Base-by-base conservation (phyloP, 2,888 invertebrate species). In the Lycocerus yunnanus region DNA sequence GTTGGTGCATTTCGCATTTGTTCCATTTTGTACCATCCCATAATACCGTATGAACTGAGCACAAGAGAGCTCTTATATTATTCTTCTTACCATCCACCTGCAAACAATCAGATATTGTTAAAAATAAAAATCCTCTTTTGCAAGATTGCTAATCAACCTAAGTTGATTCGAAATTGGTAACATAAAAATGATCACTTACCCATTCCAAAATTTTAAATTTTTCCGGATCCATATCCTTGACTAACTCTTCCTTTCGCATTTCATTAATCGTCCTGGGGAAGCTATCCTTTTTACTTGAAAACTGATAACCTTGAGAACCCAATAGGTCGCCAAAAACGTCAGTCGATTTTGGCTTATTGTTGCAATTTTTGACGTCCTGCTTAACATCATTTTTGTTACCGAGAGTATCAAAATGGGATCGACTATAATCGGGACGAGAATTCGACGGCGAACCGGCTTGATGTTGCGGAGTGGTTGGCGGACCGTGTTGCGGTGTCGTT, bases 11-110 rank as follows among this genome's bases (percentile, higher is more conserved):
- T 84, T 97, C 96, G 83, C 95, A 94, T 81, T 95, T 94, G 77
- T 92, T 91, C 99, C 99, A 99, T 82, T 96, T 94, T 21, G 94
- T 95, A 68, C 95, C 97, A 66, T 92, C 93, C 98, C 98, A 99
- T 71, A 98, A 89, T 66, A 99, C 94, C 0, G 94, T 94, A 85
- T 98, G 97, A 84, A 99, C 90, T 0, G 98, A 97, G 84, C 98
- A 97, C 20, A 99, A 88, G 18, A 99, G 88, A 0, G 99, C 98
- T 73, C 99, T 92, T 80, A 99, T 96, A 87, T 99, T 99, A 72
- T 94, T 93, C 84, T 97, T 97, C 88, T 99, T 99, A 9, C 99
- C 99, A 84, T 97, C 95, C 73, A 93, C 94, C 96, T 97, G 84
- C 18, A 27, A 66, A 63, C 14, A 67, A 16, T 58, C 20, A 63